Percentiles rank a stretch among this genome's conserved stretches.
Evolutionary conservation across 1,140 invertebrate species (phyloP).

Genomic region (Eulimnadia texana): DNA sequence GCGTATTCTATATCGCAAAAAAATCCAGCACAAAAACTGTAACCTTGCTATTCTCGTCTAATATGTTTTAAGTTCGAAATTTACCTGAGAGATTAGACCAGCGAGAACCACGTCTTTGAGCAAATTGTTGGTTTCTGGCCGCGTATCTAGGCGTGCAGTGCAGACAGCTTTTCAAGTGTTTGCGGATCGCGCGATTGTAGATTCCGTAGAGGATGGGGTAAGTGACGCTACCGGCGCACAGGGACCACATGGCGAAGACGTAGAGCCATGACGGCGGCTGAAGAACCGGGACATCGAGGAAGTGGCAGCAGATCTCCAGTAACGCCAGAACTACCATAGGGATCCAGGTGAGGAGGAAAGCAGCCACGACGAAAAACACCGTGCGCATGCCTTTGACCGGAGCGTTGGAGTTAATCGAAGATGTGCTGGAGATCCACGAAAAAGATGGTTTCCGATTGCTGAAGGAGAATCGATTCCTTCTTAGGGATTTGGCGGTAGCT

Average conservation of each 20-base stretch:
- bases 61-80: too few relatives aligned
- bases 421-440: conserved; percentile 7
- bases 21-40: not conserved
- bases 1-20: conserved; percentile 4
- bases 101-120: conserved; percentile 10
- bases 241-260: conserved; percentile 15
- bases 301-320: conserved; percentile 1
- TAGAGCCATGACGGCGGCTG: conserved; percentile 7
- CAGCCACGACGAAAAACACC: conserved; percentile 18
- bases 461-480: conserved; percentile 7
- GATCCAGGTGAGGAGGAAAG: conserved; percentile 16
- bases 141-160: not conserved
- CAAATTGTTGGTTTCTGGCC: not conserved
- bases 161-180: conserved; percentile 13
- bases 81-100: conserved; percentile 15
- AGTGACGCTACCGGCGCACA: conserved; percentile 8
- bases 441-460: conserved; percentile 8
- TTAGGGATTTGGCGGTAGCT: not conserved
- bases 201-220: conserved; percentile 19
- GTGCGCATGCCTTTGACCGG: conserved; percentile 15
- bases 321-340: conserved; percentile 14
- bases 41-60: not conserved
- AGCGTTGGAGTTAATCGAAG: conserved; percentile 4
- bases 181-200: conserved; percentile 19
- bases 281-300: not conserved